Percentiles rank a stretch among this genome's conserved stretches.
Conservation (phyloP, 1,140 invertebrate species). For the Meloidogyne chitwoodi region DNA sequence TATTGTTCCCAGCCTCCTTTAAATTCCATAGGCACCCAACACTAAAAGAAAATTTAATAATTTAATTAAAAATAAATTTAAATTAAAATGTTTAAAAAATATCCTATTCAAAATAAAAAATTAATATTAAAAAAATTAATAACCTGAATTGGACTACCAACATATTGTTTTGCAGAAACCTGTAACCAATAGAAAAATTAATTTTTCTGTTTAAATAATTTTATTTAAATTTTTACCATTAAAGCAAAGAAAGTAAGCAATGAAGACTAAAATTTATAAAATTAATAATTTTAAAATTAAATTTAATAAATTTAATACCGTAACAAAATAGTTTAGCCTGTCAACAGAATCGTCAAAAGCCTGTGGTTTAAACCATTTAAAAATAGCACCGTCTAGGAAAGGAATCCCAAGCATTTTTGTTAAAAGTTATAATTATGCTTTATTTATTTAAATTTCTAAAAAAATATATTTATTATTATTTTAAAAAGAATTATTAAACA, state of each 20-base stretch:
- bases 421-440: background rate
- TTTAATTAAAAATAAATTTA: background rate
- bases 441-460: background rate
- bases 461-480: too few relatives aligned
- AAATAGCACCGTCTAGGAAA: slow-evolving; percentile 53
- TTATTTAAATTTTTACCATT: slow-evolving; percentile 43
- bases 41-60: slow-evolving; percentile 44
- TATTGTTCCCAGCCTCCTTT: slow-evolving; percentile 59
- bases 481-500: too few relatives aligned
- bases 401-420: slow-evolving; percentile 55
- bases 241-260: slow-evolving; percentile 55
- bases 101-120: background rate
- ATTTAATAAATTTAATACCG: background rate
- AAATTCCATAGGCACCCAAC: slow-evolving; percentile 59
- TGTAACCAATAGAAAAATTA: background rate
- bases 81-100: background rate
- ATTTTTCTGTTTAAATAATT: too few relatives aligned
- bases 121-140: background rate
- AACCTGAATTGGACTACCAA: slow-evolving; percentile 47
- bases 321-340: slow-evolving; percentile 37
- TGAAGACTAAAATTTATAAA: slow-evolving; percentile 34
- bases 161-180: slow-evolving; percentile 56
- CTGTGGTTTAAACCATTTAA: slow-evolving; percentile 54
- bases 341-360: slow-evolving; percentile 57
- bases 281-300: background rate